Percentiles rank a stretch among this genome's conserved stretches.
Evolutionary conservation across 2,888 invertebrate species (phyloP).

Genomic region (Ormyrus pomaceus): DNA sequence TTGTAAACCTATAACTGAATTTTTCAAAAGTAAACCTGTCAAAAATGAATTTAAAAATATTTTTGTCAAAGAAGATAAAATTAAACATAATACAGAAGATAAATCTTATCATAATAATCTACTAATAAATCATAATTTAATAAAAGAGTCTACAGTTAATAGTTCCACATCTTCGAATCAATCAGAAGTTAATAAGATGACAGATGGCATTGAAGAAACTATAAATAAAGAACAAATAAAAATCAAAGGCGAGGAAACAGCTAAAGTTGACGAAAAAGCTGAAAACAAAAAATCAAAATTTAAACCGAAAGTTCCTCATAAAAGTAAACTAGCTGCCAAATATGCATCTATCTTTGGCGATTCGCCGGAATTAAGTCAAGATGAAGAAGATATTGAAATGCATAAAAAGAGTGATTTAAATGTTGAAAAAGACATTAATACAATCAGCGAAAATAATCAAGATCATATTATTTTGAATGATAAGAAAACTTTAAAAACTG

Average conservation of each 20-base stretch:
- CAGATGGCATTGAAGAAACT: neutral
- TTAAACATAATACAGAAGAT: neutral
- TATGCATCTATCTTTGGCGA: conserved; percentile 41
- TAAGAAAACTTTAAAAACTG: neutral
- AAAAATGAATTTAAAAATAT: conserved; percentile 42
- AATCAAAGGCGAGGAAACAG: neutral
- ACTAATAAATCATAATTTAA: neutral
- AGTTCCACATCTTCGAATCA: too few species aligned
- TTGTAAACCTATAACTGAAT: conserved; percentile 30
- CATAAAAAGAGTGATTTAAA: neutral
- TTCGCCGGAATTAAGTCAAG: neutral
- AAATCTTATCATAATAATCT: too few species aligned
- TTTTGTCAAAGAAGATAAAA: conserved; percentile 1
- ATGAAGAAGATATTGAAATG: neutral
- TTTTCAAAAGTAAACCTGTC: conserved; percentile 47
- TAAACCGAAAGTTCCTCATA: conserved; percentile 47
- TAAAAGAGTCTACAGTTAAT: neutral
- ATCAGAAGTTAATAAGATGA: neutral
- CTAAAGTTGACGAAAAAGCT: conserved; percentile 7
- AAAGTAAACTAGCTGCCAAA: conserved; percentile 41
- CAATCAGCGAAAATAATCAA: neutral
- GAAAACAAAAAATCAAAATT: conserved; percentile 24
- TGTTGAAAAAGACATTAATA: neutral
- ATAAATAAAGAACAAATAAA: neutral
- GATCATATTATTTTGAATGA: neutral